Percentiles rank a stretch among this genome's conserved stretches.
Evolutionary conservation across 1,140 invertebrate species (phyloP).

Genomic region (Rhynchophorus ferrugineus): DNA sequence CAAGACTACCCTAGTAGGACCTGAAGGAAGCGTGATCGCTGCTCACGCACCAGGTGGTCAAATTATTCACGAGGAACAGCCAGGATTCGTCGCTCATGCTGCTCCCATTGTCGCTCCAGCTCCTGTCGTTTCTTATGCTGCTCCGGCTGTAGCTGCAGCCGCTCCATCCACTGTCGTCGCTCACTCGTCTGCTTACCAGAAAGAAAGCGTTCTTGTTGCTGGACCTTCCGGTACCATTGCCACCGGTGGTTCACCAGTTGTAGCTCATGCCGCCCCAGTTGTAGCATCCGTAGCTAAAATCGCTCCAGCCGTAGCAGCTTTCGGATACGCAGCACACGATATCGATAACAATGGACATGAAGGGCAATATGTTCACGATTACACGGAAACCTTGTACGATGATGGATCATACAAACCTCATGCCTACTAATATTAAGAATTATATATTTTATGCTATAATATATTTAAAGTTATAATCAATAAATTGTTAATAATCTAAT

Average conservation of each 20-base stretch:
- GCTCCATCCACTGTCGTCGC: slow-evolving; percentile 2
- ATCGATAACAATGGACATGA: slow-evolving; percentile 12
- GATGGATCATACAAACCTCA: slow-evolving; percentile 22
- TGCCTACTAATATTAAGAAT: neutral
- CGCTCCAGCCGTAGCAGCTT: neutral
- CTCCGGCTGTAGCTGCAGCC: slow-evolving; percentile 9
- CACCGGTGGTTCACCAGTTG: neutral
- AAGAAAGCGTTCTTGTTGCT: neutral
- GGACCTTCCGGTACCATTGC: no score
- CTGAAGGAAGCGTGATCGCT: slow-evolving; percentile 27
- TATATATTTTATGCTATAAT: no score
- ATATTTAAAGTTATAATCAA: no score
- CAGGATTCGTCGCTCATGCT: slow-evolving; percentile 12
- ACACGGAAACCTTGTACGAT: slow-evolving; percentile 23
- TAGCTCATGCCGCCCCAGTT: neutral
- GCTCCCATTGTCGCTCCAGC: slow-evolving; percentile 10
- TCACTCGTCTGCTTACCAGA: neutral
- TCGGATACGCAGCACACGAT: slow-evolving; percentile 2
- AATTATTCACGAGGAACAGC: slow-evolving; percentile 22
- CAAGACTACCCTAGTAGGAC: slow-evolving; percentile 25
- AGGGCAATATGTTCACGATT: slow-evolving; percentile 23
- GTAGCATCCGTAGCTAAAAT: neutral
- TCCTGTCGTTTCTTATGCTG: slow-evolving; percentile 10
- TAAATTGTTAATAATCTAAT: no score
- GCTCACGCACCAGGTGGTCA: slow-evolving; percentile 25